These are phyloP conservation scores for Atta cephalotes DNA, from an alignment of 1,140 invertebrate genomes.

Conservation along the genomic window DNA sequence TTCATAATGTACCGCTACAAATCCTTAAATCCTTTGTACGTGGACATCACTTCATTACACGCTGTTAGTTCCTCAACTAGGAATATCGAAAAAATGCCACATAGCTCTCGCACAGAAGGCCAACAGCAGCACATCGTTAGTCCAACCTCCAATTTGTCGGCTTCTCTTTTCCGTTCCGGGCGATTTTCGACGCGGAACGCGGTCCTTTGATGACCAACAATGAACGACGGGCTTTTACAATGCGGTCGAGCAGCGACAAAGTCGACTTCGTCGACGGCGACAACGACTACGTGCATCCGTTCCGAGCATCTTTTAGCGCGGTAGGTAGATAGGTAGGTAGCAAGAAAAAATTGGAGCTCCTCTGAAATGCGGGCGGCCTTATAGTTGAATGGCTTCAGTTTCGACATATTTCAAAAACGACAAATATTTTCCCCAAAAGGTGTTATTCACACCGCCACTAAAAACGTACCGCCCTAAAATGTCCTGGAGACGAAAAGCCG, in stretches of 20 bases:
- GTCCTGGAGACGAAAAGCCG: neutral
- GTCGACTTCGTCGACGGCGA: constrained; percentile 31
- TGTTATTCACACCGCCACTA: constrained; percentile 11
- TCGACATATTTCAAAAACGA: constrained; percentile 54
- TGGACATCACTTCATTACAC: constrained; percentile 12
- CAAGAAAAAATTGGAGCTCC: constrained; percentile 41
- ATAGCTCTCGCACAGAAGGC: neutral
- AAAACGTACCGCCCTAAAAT: constrained; percentile 19
- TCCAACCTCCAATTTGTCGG: constrained; percentile 61
- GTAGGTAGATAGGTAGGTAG: constrained; percentile 7
- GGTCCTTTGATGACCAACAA: constrained; percentile 50
- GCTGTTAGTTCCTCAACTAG: neutral
- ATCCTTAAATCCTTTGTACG: constrained; percentile 12
- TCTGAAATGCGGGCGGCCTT: constrained; percentile 10
- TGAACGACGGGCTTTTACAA: constrained; percentile 47
- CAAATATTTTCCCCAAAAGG: constrained; percentile 49
- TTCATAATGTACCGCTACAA: neutral
- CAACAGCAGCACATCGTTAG: constrained; percentile 28
- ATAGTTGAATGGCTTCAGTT: constrained; percentile 25
- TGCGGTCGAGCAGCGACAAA: constrained; percentile 31
- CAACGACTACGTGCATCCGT: constrained; percentile 22
- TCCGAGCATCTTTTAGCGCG: constrained; percentile 25
- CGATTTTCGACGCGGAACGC: constrained; percentile 49
- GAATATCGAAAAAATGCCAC: constrained; percentile 35
- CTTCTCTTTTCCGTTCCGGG: constrained; percentile 38